phyloP scores from a whole-genome alignment of 1,140 invertebrate genomes.

The Drosophila micromelanica region DNA sequence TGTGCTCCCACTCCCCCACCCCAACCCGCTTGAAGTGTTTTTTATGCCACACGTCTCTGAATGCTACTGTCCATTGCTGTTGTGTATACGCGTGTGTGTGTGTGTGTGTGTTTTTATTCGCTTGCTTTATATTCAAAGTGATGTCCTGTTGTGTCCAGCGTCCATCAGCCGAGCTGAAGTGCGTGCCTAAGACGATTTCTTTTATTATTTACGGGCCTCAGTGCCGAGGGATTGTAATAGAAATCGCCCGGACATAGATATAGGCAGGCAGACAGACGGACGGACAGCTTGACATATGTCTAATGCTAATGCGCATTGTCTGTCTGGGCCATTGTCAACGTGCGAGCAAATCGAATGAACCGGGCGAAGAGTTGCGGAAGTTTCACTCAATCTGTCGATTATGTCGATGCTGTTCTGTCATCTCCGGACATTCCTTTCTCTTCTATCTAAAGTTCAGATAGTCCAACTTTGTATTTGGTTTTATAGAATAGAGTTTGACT shows the following conservation, averaged over 20 bases:
- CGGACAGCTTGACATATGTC: slow-evolving; percentile 65
- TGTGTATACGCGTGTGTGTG: slow-evolving; percentile 7
- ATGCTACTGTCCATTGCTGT: slow-evolving; percentile 28
- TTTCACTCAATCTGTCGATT: slow-evolving; percentile 50
- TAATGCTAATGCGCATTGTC: slow-evolving; percentile 67
- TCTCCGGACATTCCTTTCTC: background rate
- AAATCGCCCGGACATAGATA: slow-evolving; percentile 32
- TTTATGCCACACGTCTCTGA: slow-evolving; percentile 74
- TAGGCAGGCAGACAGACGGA: slow-evolving; percentile 2
- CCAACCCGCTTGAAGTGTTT: slow-evolving; percentile 57
- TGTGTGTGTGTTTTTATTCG: slow-evolving; percentile 64
- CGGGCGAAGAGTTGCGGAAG: slow-evolving; percentile 65
- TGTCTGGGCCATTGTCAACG: slow-evolving; percentile 59
- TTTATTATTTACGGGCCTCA: slow-evolving; percentile 74
- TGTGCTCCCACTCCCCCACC: background rate
- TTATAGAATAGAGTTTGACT: too few relatives aligned
- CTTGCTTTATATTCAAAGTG: slow-evolving; percentile 82
- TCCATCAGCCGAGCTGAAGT: slow-evolving; percentile 69
- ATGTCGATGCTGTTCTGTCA: slow-evolving; percentile 5
- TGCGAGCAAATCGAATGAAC: slow-evolving; percentile 16
- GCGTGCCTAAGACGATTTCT: slow-evolving; percentile 81
- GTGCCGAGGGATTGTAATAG: slow-evolving; percentile 34
- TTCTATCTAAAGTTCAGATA: slow-evolving; percentile 42
- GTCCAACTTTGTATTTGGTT: slow-evolving; percentile 6
- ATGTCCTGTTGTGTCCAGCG: slow-evolving; percentile 68